A percentile compares a stretch with the other conserved stretches of the same genome.
These are phyloP conservation scores for Papilio machaon DNA, from an alignment of 1,140 invertebrate genomes.

Conservation along the genomic window DNA sequence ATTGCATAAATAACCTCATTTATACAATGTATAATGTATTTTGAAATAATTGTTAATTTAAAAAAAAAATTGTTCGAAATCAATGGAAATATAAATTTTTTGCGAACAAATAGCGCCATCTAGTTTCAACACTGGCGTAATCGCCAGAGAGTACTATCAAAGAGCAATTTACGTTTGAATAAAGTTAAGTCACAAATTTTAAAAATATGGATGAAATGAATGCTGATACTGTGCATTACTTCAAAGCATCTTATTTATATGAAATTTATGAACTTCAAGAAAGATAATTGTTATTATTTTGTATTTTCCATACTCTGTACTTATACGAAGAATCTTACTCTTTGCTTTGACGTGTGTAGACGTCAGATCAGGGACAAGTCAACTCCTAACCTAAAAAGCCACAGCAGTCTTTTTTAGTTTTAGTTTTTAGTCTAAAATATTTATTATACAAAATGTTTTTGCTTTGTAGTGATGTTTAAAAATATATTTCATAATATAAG, in stretches of 20 bases:
- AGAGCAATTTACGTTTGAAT: background rate
- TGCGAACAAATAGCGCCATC: background rate
- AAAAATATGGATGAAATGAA: background rate
- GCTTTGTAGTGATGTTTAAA: slow-evolving; percentile 38
- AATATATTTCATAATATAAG: slow-evolving; percentile 21
- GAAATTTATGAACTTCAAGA: background rate
- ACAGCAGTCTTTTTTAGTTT: background rate
- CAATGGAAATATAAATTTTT: too few relatives aligned
- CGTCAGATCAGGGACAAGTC: background rate
- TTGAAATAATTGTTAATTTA: too few relatives aligned
- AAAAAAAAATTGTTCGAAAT: too few relatives aligned
- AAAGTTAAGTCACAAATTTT: background rate
- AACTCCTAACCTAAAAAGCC: background rate
- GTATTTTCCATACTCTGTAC: background rate
- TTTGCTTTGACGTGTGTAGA: background rate
- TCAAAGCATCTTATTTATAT: background rate
- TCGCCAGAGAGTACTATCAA: background rate
- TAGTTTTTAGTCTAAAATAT: background rate
- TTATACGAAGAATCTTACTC: background rate
- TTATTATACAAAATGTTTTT: background rate
- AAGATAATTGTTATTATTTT: background rate
- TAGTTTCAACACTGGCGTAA: background rate
- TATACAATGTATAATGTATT: too few relatives aligned
- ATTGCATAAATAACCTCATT: too few relatives aligned
- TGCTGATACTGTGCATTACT: background rate